A percentile compares a stretch with the other conserved stretches of the same genome.
Conservation (phyloP, 2,888 invertebrate genomes). For the Andrena bicolor region DNA sequence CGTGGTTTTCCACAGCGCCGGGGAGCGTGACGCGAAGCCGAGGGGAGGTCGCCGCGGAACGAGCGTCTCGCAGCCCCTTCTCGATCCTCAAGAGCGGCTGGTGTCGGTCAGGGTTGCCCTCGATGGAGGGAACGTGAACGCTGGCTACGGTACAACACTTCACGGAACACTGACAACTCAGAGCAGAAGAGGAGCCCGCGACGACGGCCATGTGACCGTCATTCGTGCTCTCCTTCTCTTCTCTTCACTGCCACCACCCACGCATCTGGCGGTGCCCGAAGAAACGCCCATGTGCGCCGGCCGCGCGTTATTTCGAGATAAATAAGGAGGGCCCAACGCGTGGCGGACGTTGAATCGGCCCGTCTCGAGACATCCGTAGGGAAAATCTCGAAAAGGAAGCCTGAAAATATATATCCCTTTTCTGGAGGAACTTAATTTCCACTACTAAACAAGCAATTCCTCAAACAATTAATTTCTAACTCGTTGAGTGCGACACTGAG, state of each 20-base stretch:
- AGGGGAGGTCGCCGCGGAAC: no score
- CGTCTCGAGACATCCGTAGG: neutral
- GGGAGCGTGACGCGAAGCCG: no score
- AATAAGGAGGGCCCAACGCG: constrained; percentile 58
- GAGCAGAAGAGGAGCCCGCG: constrained; percentile 74
- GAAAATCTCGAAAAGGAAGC: constrained; percentile 30
- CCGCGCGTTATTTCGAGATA: constrained; percentile 71
- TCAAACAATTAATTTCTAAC: no score
- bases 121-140: constrained; percentile 40
- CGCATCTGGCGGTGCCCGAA: constrained; percentile 77
- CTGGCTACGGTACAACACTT: constrained; percentile 73
- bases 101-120: constrained; percentile 46
- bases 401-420: constrained; percentile 31
- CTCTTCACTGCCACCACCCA: constrained; percentile 76
- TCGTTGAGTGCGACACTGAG: no score
- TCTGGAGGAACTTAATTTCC: no score
- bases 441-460: no score
- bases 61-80: neutral
- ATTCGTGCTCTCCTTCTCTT: constrained; percentile 74
- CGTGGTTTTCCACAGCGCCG: no score
- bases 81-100: neutral
- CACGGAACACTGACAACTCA: constrained; percentile 81
- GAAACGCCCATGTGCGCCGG: constrained; percentile 72
- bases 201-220: constrained; percentile 78
- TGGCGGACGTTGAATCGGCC: constrained; percentile 10